These are phyloP conservation scores for Tichodroma muraria DNA, from an alignment of 2,113 vertebrate genomes.

Conservation along the genomic window DNA sequence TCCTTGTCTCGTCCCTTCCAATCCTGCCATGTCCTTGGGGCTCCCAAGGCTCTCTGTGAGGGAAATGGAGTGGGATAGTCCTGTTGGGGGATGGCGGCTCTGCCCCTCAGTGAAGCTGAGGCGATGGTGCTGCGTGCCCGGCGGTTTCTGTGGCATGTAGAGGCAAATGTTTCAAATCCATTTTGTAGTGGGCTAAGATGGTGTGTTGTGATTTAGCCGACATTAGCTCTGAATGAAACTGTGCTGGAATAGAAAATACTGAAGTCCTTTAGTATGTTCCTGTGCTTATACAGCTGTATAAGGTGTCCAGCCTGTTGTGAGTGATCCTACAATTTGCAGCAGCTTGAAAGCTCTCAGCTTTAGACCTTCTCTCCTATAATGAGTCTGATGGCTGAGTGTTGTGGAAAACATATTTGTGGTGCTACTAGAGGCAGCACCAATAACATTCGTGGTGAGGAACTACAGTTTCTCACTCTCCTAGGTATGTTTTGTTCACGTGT, in stretches of 20 bases:
- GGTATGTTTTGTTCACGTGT: not conserved
- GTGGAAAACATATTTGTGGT: not conserved
- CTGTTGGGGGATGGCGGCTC: not conserved
- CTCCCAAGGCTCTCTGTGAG: rapidly evolving
- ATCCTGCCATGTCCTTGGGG: too few relatives aligned
- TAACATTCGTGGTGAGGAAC: not conserved
- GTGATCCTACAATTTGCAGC: not conserved
- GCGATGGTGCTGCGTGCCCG: not conserved
- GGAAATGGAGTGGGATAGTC: too few relatives aligned
- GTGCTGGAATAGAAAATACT: not conserved
- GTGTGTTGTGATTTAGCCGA: not conserved
- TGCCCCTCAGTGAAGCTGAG: not conserved
- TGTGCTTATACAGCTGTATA: not conserved
- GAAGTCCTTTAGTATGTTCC: not conserved
- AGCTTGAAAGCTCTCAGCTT: not conserved
- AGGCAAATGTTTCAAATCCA: not conserved
- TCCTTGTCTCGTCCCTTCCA: not conserved
- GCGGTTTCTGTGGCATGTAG: rapidly evolving
- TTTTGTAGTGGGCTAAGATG: not conserved
- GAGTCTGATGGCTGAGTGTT: not conserved
- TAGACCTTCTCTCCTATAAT: not conserved
- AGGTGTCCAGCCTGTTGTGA: not conserved
- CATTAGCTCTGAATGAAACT: not conserved
- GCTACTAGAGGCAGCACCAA: not conserved
- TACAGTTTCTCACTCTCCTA: not conserved